Evolutionary conservation across 2,888 invertebrate genomes (phyloP).

Genomic region (Rosalia funebris): DNA sequence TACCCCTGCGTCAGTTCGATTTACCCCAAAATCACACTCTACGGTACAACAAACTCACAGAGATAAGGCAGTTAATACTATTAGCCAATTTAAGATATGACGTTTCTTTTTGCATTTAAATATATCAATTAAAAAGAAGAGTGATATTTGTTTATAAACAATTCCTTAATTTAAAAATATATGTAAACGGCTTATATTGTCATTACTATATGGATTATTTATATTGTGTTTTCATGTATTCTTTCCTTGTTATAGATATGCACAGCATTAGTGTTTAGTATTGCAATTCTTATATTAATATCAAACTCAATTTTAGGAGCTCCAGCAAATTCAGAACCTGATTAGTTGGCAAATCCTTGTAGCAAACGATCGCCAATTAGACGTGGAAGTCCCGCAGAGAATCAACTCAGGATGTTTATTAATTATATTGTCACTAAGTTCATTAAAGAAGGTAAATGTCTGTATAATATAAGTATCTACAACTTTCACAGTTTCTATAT

Average conservation of each 20-base stretch:
- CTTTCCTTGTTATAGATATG: constrained; percentile 41
- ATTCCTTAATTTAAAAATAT: too few species aligned
- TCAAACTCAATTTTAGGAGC: constrained; percentile 38
- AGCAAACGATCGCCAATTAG: constrained; percentile 37
- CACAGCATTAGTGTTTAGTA: constrained; percentile 34
- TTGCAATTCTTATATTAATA: constrained; percentile 35
- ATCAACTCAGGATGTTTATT: constrained; percentile 44
- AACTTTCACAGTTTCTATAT: too few species aligned
- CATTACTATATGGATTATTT: too few species aligned
- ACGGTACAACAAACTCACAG: too few species aligned
- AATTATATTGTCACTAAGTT: constrained; percentile 36
- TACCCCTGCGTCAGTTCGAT: too few species aligned
- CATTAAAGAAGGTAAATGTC: constrained; percentile 37
- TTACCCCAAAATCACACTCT: too few species aligned
- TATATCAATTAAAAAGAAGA: too few species aligned
- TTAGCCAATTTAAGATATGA: too few species aligned
- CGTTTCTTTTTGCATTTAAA: too few species aligned
- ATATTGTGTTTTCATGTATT: neutral
- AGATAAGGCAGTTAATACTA: too few species aligned
- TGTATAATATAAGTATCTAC: constrained; percentile 39
- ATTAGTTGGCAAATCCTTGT: constrained; percentile 51
- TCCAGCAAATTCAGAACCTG: constrained; percentile 28
- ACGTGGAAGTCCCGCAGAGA: constrained; percentile 46
- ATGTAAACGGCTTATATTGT: too few species aligned
- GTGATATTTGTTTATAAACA: too few species aligned